A percentile compares a stretch with the other conserved stretches of the same genome.
Conservation (phyloP, 2,113 vertebrate species). For the Strigops habroptila region DNA sequence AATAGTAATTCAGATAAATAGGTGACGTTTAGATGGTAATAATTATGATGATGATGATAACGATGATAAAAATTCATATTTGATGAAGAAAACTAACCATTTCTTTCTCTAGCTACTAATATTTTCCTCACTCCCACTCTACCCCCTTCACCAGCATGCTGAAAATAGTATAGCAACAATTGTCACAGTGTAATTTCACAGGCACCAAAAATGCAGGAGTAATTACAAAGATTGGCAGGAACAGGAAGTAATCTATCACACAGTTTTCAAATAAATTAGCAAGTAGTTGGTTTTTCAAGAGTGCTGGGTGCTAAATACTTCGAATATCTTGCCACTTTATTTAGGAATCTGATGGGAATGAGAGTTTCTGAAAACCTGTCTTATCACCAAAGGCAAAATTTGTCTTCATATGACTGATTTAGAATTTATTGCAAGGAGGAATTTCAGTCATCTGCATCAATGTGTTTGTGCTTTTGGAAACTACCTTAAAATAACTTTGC, state of each 20-base stretch:
- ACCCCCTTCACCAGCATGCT: background rate
- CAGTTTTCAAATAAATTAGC: constrained; percentile 50
- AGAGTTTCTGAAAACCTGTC: constrained; percentile 27
- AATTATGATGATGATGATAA: background rate
- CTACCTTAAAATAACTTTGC: background rate
- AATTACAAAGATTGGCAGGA: constrained; percentile 51
- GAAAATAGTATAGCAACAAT: constrained; percentile 38
- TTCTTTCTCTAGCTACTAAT: background rate
- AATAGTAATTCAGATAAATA: background rate
- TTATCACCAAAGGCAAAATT: constrained; percentile 4
- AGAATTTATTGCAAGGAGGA: background rate
- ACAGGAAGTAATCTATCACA: constrained; percentile 47
- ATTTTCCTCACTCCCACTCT: constrained; percentile 32
- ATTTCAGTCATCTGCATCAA: background rate
- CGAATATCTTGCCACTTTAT: constrained; percentile 34
- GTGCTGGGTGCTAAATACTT: constrained; percentile 26
- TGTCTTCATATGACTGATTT: background rate
- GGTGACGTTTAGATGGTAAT: background rate
- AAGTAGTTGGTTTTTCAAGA: constrained; percentile 32
- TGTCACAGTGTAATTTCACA: constrained; percentile 27
- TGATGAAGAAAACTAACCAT: background rate
- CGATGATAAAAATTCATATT: background rate
- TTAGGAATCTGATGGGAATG: constrained; percentile 11
- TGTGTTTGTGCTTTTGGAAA: background rate
- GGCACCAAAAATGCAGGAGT: constrained; percentile 13